These are phyloP conservation scores for Frankliniella fusca DNA, from an alignment of 2,888 invertebrate species.

Conservation along the genomic window DNA sequence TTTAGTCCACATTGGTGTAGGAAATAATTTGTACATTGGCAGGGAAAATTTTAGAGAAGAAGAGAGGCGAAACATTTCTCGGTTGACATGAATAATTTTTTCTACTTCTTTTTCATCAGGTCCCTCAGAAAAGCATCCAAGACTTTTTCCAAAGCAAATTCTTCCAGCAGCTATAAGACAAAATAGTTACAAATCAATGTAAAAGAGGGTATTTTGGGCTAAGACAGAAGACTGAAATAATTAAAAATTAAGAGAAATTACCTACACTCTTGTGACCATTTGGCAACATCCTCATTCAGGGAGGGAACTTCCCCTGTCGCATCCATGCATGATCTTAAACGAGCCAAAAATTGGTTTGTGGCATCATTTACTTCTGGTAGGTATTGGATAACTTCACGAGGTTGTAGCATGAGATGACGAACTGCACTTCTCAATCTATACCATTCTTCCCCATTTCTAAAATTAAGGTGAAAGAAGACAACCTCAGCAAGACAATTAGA, in stretches of 20 bases:
- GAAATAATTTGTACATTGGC: constrained; percentile 48
- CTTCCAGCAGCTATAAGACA: constrained; percentile 47
- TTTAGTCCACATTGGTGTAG: constrained; percentile 46
- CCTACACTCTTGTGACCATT: constrained; percentile 52
- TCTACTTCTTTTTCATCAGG: constrained; percentile 45
- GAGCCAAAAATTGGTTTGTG: constrained; percentile 47
- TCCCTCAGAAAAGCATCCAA: constrained; percentile 47
- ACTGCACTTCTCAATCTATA: constrained; percentile 51
- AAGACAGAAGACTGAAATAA: not conserved
- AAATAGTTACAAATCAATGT: not conserved
- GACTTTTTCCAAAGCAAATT: constrained; percentile 51
- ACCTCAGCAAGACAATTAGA: too few species aligned
- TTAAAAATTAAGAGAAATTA: constrained; percentile 31
- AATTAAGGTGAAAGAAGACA: constrained; percentile 22
- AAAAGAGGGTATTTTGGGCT: not conserved
- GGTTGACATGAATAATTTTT: constrained; percentile 47
- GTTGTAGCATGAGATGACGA: constrained; percentile 53
- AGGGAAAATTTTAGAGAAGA: constrained; percentile 48
- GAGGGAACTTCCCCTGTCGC: constrained; percentile 43
- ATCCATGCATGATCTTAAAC: constrained; percentile 43
- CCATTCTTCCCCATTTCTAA: constrained; percentile 56
- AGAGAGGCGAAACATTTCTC: constrained; percentile 43
- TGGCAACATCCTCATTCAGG: constrained; percentile 45
- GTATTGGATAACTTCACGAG: constrained; percentile 50
- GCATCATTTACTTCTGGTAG: constrained; percentile 48